These are phyloP conservation scores for Thryonomys swinderianus DNA, from an alignment of 2,113 vertebrate genomes.

Conservation along the genomic window DNA sequence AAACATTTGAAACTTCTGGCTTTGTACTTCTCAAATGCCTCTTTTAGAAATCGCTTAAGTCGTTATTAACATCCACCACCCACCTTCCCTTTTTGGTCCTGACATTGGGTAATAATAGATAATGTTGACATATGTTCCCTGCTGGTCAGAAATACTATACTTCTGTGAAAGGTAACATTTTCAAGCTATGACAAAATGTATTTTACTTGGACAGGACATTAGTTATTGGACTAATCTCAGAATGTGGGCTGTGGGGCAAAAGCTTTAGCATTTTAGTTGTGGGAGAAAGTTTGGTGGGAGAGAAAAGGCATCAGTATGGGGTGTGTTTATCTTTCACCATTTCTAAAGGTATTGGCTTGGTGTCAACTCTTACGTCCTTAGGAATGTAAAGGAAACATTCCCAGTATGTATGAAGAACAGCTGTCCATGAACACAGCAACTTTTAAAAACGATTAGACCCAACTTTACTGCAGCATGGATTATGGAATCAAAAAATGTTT, in stretches of 20 bases:
- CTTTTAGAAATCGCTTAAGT: constrained; percentile 91
- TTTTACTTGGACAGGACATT: constrained; percentile 94
- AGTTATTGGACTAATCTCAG: constrained; percentile 94
- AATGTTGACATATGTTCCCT: constrained; percentile 98
- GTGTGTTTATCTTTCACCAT: constrained; percentile 89
- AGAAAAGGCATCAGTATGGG: constrained; percentile 89
- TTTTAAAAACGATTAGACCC: constrained; percentile 87
- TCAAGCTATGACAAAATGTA: constrained; percentile 98
- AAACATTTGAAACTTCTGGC: constrained; percentile 91
- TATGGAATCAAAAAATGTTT: constrained; percentile 81
- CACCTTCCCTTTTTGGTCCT: constrained; percentile 93
- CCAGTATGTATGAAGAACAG: constrained; percentile 91
- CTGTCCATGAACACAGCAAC: constrained; percentile 86
- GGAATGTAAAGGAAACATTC: constrained; percentile 91
- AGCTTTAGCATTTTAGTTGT: constrained; percentile 90
- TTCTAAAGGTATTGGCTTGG: constrained; percentile 89
- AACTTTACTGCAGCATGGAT: constrained; percentile 83
- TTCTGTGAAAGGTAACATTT: constrained; percentile 97
- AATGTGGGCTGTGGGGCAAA: constrained; percentile 91
- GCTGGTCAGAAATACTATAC: constrained; percentile 94
- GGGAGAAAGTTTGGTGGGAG: constrained; percentile 91
- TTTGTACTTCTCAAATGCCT: constrained; percentile 92
- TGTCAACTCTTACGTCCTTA: constrained; percentile 87
- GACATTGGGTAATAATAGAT: constrained; percentile 94
- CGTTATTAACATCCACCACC: constrained; percentile 92